These are phyloP conservation scores for Nudaria mundana DNA, from an alignment of 2,888 invertebrate species.

Conservation along the genomic window DNA sequence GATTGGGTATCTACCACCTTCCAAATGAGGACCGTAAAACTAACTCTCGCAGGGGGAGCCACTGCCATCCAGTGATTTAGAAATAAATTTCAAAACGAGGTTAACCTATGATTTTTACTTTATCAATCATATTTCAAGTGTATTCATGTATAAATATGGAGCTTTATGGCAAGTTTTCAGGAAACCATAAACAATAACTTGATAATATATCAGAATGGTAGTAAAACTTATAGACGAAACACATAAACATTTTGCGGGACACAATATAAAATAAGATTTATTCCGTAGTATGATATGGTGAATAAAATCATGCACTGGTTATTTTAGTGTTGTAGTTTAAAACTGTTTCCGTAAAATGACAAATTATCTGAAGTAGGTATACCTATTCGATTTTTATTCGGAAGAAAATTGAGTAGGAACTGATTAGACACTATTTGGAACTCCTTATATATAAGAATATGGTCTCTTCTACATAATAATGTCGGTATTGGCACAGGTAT, in stretches of 20 bases:
- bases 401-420: no score
- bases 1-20: no score
- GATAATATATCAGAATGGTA: constrained; percentile 23
- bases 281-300: neutral
- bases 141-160: constrained; percentile 2
- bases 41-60: no score
- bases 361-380: neutral
- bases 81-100: neutral
- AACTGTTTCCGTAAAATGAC: neutral
- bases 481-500: no score
- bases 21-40: no score
- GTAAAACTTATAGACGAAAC: constrained; percentile 20
- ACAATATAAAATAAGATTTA: constrained; percentile 15
- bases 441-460: no score
- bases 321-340: neutral
- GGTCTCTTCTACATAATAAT: no score
- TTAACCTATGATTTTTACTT: neutral
- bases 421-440: no score
- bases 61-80: neutral
- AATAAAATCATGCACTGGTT: neutral
- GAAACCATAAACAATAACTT: constrained; percentile 19
- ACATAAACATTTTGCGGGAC: constrained; percentile 20
- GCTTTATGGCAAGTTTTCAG: constrained; percentile 14
- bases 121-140: neutral
- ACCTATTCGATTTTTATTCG: no score